phyloP scores from a whole-genome alignment of 2,888 invertebrate species.

The Cacoxenus indagator region DNA sequence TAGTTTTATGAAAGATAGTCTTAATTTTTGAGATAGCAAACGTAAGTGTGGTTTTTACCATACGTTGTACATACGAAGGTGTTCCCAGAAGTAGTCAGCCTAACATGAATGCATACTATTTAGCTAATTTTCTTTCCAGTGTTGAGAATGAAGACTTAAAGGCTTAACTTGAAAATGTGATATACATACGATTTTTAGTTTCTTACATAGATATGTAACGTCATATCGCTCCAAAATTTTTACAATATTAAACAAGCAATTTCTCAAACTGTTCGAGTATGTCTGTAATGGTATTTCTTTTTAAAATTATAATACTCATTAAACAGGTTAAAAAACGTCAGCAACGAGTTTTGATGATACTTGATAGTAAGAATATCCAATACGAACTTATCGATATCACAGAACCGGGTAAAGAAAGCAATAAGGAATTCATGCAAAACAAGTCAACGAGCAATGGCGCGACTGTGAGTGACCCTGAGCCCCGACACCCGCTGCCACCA shows the following conservation, averaged over 20 bases:
- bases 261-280: background rate
- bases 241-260: background rate
- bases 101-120: too few species aligned
- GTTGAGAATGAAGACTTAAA: too few species aligned
- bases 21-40: too few species aligned
- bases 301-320: background rate
- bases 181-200: too few species aligned
- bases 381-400: constrained; percentile 95
- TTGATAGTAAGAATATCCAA: constrained; percentile 91
- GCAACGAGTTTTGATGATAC: constrained; percentile 91
- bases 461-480: constrained; percentile 80
- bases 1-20: too few species aligned
- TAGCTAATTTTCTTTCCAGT: too few species aligned
- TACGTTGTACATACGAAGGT: too few species aligned
- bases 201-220: too few species aligned
- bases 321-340: constrained; percentile 94
- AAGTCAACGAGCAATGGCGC: constrained; percentile 83
- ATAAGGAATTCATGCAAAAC: constrained; percentile 93
- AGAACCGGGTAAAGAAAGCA: constrained; percentile 89
- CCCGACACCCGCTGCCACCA: constrained; percentile 88
- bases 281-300: background rate
- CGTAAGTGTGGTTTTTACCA: too few species aligned
- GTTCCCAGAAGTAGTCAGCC: too few species aligned
- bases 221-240: too few species aligned
- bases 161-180: too few species aligned